Conservation (phyloP, 1,140 invertebrate genomes). For the Spodoptera litura region DNA sequence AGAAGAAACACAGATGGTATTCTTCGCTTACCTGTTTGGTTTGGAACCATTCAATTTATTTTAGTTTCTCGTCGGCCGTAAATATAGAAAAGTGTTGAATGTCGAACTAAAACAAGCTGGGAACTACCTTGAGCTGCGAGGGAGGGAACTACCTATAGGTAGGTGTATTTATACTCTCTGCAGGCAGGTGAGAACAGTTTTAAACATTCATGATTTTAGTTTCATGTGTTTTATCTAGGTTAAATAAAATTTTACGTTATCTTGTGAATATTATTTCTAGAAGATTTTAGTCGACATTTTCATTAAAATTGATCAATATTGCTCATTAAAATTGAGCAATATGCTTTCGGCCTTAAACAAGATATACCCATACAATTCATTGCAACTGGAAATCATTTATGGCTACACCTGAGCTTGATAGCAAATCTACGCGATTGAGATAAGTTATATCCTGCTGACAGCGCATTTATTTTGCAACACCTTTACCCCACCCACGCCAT, state of each 20-base stretch:
- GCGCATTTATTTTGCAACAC: conserved; percentile 29
- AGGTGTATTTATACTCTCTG: no score
- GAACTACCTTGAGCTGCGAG: not conserved
- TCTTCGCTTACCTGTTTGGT: conserved; percentile 18
- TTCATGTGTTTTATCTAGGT: no score
- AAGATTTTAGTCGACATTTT: no score
- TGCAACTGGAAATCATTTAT: not conserved
- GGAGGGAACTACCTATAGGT: no score
- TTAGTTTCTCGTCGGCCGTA: not conserved
- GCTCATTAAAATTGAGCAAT: no score
- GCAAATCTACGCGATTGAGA: conserved; percentile 15
- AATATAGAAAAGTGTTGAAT: conserved; percentile 18
- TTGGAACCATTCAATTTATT: conserved; percentile 11
- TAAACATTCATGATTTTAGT: no score
- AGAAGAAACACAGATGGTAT: conserved; percentile 27
- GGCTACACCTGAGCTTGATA: not conserved
- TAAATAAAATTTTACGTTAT: no score
- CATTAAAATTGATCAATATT: no score
- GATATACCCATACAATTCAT: not conserved
- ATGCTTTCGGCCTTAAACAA: not conserved
- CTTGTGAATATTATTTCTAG: no score
- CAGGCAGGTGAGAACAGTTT: no score
- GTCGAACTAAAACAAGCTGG: conserved; percentile 5
- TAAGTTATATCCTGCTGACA: conserved; percentile 18
- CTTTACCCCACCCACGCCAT: conserved; percentile 20